Conservation (phyloP, 2,888 invertebrate genomes). For the Calameuta filiformis region DNA sequence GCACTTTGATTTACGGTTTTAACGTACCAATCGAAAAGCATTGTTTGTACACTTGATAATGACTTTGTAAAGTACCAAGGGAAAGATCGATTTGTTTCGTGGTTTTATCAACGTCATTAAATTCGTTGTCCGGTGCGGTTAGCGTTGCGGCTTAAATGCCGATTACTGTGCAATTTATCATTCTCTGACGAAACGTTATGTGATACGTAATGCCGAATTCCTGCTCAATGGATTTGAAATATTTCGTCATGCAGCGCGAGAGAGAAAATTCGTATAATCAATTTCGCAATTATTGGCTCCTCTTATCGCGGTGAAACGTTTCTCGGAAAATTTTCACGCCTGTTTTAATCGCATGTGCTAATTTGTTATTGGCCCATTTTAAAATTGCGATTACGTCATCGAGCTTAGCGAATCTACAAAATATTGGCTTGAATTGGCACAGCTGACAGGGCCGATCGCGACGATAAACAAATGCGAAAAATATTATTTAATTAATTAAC, state of each 20-base stretch:
- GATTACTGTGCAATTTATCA: neutral
- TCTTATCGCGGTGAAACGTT: neutral
- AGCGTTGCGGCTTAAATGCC: neutral
- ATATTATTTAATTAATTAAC: too few relatives aligned
- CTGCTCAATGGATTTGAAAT: neutral
- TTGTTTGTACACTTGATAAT: neutral
- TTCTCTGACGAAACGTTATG: neutral
- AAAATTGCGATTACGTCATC: too few relatives aligned
- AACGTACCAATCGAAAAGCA: neutral
- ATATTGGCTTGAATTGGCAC: too few relatives aligned
- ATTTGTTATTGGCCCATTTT: neutral
- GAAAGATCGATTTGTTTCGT: neutral
- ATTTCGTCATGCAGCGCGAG: neutral
- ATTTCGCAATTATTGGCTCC: neutral
- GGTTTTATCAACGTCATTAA: neutral
- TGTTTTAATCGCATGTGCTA: neutral
- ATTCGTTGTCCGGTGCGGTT: neutral
- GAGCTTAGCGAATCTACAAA: too few relatives aligned
- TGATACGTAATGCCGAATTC: neutral
- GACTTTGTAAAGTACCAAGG: neutral
- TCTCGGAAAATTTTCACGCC: neutral
- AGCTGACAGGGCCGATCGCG: too few relatives aligned
- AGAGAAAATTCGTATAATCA: neutral
- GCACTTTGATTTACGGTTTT: neutral
- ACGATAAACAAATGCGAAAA: too few relatives aligned